These are phyloP conservation scores for Macquaria ambigua DNA, from an alignment of 2,113 vertebrate genomes.

Conservation along the genomic window DNA sequence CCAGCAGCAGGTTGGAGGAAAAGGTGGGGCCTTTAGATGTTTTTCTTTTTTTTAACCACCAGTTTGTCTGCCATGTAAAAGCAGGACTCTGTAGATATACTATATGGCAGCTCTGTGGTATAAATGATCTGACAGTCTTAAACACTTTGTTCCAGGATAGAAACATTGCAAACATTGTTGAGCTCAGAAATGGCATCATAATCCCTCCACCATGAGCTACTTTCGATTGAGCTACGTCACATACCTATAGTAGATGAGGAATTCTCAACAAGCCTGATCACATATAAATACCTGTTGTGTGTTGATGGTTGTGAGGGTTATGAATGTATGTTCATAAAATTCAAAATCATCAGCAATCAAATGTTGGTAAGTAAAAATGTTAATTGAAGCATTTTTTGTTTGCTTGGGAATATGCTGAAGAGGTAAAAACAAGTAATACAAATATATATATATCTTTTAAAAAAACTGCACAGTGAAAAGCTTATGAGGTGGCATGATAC, in stretches of 20 bases:
- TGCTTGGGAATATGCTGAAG: slow-evolving; percentile 77
- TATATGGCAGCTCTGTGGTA: slow-evolving; percentile 17
- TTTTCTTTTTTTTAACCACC: background rate
- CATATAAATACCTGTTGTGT: background rate
- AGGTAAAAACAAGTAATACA: slow-evolving; percentile 31
- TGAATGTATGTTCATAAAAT: background rate
- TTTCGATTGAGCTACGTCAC: slow-evolving; percentile 3
- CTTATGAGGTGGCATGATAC: background rate
- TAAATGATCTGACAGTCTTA: slow-evolving; percentile 13
- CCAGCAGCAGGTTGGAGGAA: background rate
- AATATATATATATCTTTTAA: background rate
- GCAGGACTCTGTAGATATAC: slow-evolving; percentile 21
- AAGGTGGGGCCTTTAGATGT: background rate
- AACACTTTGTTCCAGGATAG: slow-evolving; percentile 19
- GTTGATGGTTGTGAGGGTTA: background rate
- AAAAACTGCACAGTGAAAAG: background rate
- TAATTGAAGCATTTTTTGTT: background rate
- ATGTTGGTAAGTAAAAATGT: background rate
- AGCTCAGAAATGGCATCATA: slow-evolving; percentile 6
- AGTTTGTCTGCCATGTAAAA: slow-evolving; percentile 14
- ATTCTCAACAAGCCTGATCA: background rate
- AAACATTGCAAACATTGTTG: slow-evolving; percentile 3
- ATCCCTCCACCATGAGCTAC: slow-evolving; percentile 10
- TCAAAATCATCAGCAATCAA: background rate
- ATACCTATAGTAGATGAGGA: background rate